Percentiles rank a stretch among this genome's conserved stretches.
These are phyloP conservation scores for Cerastis leucographa DNA, from an alignment of 2,888 invertebrate species.

Conservation along the genomic window DNA sequence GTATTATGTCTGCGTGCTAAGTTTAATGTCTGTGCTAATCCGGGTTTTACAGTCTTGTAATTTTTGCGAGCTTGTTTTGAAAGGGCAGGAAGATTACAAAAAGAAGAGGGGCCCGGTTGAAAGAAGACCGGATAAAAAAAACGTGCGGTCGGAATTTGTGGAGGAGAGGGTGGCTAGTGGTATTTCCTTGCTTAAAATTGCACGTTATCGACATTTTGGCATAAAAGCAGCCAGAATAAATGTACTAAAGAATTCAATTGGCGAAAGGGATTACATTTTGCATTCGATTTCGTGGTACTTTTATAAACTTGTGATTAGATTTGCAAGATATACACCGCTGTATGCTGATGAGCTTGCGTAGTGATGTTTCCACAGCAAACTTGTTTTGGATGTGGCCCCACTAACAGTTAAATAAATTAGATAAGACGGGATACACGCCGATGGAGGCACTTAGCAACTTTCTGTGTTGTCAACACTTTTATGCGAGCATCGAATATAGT, in stretches of 20 bases:
- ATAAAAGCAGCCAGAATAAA: constrained; percentile 59
- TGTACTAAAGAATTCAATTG: constrained; percentile 49
- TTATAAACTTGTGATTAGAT: constrained; percentile 42
- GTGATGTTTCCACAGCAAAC: constrained; percentile 65
- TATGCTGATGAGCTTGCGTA: constrained; percentile 34
- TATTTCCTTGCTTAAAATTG: constrained; percentile 62
- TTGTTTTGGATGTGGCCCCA: constrained; percentile 81
- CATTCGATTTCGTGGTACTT: constrained; percentile 21
- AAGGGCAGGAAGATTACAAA: constrained; percentile 81
- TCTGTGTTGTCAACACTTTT: constrained; percentile 83
- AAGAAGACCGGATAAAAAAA: constrained; percentile 75
- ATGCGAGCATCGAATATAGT: constrained; percentile 75
- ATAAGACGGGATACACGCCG: constrained; percentile 82
- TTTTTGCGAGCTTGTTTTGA: constrained; percentile 81
- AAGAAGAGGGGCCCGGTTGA: constrained; percentile 78
- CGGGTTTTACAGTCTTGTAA: constrained; percentile 78
- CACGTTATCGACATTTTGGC: constrained; percentile 66
- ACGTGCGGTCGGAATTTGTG: constrained; percentile 66
- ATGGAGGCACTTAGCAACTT: constrained; percentile 83
- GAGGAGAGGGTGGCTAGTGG: constrained; percentile 62
- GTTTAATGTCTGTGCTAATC: constrained; percentile 68
- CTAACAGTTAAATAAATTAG: constrained; percentile 87
- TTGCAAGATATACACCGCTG: constrained; percentile 16
- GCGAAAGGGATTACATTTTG: constrained; percentile 32
- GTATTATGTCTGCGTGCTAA: constrained; percentile 45